Conservation (phyloP, 2,113 vertebrate species). For the Turdus rufiventris region DNA sequence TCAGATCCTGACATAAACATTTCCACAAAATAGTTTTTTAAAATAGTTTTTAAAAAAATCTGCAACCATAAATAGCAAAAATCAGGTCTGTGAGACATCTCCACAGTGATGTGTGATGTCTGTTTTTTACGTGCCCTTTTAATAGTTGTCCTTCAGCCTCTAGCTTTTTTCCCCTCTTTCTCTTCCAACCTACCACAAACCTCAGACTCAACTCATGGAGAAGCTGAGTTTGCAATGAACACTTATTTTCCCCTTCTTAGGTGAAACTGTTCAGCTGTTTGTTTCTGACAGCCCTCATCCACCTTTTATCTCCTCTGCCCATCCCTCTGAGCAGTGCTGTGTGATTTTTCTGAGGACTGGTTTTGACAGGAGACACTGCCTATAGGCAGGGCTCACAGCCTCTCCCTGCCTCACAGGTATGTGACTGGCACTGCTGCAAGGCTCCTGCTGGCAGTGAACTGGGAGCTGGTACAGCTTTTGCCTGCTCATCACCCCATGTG, state of each 20-base stretch:
- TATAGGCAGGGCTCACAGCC: not conserved
- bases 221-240: not conserved
- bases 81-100: not conserved
- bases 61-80: not conserved
- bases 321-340: not conserved
- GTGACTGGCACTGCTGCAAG: not conserved
- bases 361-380: not conserved
- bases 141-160: not conserved
- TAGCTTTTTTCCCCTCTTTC: not conserved
- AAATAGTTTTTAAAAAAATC: not conserved
- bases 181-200: not conserved
- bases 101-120: not conserved
- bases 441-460: not conserved
- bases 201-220: not conserved
- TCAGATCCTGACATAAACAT: not conserved
- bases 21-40: not conserved
- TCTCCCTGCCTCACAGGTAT: not conserved
- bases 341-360: not conserved
- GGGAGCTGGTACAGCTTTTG: not conserved
- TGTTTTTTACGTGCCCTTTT: not conserved
- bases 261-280: not conserved
- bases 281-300: not conserved
- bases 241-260: not conserved
- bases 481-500: accelerated
- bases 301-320: not conserved